Base-by-base conservation (phyloP, 92 coral and sea anemone species). In the Isaurus tuberculatus region DNA sequence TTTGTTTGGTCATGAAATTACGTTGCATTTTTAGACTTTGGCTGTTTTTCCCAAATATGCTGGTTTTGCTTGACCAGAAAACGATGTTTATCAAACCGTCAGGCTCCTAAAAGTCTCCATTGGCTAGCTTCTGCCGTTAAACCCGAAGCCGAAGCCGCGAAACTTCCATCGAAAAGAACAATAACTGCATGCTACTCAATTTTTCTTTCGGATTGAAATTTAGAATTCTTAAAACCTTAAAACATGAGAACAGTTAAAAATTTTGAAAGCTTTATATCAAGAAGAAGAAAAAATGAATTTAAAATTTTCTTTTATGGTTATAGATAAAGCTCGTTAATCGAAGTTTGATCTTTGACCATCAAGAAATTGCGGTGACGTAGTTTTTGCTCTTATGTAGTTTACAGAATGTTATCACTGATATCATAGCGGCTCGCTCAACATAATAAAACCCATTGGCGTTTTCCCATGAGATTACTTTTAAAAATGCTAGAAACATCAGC, bases 391-490 rank as follows among this genome's bases (percentile, higher is more conserved):
- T 27, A 63, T 29, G 69, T 11, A 25, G 29, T 63, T 34, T 5
- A 63, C 34, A 63, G 19, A 26, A 15, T 29, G 36, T 63, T 63
- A 63, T 63, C 69, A 19, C 19, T 34, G 34, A 34, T 33, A 63
- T 63, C 69, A 26, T 63, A 3, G 69, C 69, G 32, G 69, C 34
- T 26, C 16, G 27, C 13, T 11, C 34, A 14, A 26, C 17, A 63
- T 33, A 26, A 63, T n/a, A 60, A 63, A 29, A 33, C 69, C 69
- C 34, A 26, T 6, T 63, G 69, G 69, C 69, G 27, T 25, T 63
- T 63, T 63, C 69, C 69, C 69, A 63, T 63, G 69, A 63, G 69
- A 63, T 10, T 2, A 34, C 15, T 7, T 16, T 14, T 27, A 63
- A 5, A 28, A 23, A 63, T 7, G 46, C 46, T 40, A 40, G 46